Percentiles rank a stretch among this genome's conserved stretches.
Evolutionary conservation across 2,113 vertebrate genomes (phyloP).

Genomic region (Notiomystis cincta): DNA sequence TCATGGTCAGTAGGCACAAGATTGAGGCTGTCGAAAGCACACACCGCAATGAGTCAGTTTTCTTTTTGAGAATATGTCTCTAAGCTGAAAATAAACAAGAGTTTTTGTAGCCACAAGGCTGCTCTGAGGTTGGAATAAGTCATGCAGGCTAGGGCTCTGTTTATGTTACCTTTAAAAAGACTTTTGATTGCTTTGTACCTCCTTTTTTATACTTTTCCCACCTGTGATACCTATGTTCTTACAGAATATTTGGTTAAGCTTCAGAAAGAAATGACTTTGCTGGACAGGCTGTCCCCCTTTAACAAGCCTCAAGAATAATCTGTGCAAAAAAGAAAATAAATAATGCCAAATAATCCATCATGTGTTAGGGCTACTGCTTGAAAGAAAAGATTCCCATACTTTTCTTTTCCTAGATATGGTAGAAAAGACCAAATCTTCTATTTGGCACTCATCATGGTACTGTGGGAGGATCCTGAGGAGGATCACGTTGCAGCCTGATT

Average conservation of each 20-base stretch:
- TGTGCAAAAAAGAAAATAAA: background rate
- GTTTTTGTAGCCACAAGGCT: background rate
- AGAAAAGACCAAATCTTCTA: background rate
- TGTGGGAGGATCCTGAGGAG: background rate
- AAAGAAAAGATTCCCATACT: background rate
- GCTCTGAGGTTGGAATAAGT: background rate
- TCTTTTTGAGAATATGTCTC: background rate
- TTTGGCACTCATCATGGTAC: background rate
- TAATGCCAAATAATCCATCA: background rate
- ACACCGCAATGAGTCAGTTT: background rate
- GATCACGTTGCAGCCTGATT: background rate
- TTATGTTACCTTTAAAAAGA: background rate
- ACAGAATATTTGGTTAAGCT: background rate
- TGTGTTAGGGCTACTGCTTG: background rate
- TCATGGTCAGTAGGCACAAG: background rate
- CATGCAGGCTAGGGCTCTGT: background rate
- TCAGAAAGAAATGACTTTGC: background rate
- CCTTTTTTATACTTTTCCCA: background rate
- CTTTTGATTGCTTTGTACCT: background rate
- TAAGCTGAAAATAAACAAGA: background rate
- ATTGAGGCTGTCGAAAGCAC: background rate
- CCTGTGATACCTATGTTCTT: background rate
- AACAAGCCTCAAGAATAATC: background rate
- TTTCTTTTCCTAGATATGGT: background rate
- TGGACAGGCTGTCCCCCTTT: background rate